Conservation (phyloP, 2,797 vertebrate genomes). For the Pachyuromys duprasi region DNA sequence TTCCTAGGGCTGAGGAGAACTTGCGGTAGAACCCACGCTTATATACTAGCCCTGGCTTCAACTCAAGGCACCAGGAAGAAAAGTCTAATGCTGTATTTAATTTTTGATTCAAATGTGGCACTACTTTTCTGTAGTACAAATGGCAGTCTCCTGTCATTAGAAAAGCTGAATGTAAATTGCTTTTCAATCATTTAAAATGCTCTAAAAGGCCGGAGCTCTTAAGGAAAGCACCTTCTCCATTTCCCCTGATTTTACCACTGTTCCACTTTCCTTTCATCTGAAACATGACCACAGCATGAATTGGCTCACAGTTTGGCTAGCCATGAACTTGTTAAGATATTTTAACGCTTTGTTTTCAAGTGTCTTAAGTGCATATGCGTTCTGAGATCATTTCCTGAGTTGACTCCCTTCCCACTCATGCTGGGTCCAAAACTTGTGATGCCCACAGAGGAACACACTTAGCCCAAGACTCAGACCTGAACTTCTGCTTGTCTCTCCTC, state of each 20-base stretch:
- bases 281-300: not conserved
- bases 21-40: not conserved
- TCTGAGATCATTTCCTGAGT: not conserved
- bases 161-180: slow-evolving; percentile 11
- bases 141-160: slow-evolving; percentile 25
- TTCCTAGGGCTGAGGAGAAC: not conserved
- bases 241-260: slow-evolving; percentile 7
- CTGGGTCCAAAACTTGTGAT: not conserved
- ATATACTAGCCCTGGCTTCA: not conserved
- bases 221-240: not conserved
- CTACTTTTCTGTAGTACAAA: not conserved
- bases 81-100: not conserved
- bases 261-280: slow-evolving; percentile 15
- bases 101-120: not conserved
- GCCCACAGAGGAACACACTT: not conserved
- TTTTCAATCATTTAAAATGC: slow-evolving; percentile 62
- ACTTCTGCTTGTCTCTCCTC: not conserved
- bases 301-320: not conserved
- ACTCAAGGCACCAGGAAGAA: not conserved
- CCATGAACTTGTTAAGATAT: not conserved
- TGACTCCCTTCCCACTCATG: not conserved
- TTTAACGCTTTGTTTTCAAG: not conserved
- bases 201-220: not conserved
- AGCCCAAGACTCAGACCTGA: not conserved
- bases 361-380: not conserved